Base-by-base conservation (phyloP, 2,888 invertebrate species). In the Xestobium rufovillosum region DNA sequence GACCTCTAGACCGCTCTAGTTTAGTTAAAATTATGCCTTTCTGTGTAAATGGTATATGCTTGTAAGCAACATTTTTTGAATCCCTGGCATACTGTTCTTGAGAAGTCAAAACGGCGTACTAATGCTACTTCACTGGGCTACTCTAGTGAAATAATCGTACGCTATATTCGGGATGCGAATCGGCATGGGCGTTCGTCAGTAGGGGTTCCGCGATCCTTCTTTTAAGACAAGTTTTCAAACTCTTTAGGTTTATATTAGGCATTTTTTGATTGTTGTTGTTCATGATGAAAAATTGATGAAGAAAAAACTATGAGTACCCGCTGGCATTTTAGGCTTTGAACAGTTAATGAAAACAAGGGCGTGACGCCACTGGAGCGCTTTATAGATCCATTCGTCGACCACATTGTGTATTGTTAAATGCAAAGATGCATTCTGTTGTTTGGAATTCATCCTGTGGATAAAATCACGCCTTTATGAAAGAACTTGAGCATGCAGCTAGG, bases 381-480 rank as follows among this genome's bases (percentile, higher is more conserved):
- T 19, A n/a, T 19, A n/a, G 6, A 19, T n/a, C 23, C 6, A 19
- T 8, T 19, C 23, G 34, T 27, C 19, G 19, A 19, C 26, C 35
- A 26, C 13, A 15, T 4, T 17, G 35, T 25, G n/a, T 26, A 52
- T 53, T 54, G 52, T 54, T 44, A 47, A 41, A 40, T 45, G 37
- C 34, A 36, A 35, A 36, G 38, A 39, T 44, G 44, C 42, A 39
- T 44, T 45, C 55, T 48, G 47, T 55, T 56, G 50, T 56, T 53
- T 49, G 51, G 49, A 46, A 50, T 52, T 49, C 53, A 55, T 53
- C 50, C 50, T 52, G 49, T 52, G 56, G 47, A 55, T 53, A 47
- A 54, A 57, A 55, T 57, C 56, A 54, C 53, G 52, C 51, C 52
- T 51, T 38, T 45, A 48, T 47, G 42, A 48, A 45, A 42, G 42